A percentile compares a stretch with the other conserved stretches of the same genome.
Evolutionary conservation across 1,140 invertebrate genomes (phyloP).

Genomic region (Ceratoteleas bidentatus): DNA sequence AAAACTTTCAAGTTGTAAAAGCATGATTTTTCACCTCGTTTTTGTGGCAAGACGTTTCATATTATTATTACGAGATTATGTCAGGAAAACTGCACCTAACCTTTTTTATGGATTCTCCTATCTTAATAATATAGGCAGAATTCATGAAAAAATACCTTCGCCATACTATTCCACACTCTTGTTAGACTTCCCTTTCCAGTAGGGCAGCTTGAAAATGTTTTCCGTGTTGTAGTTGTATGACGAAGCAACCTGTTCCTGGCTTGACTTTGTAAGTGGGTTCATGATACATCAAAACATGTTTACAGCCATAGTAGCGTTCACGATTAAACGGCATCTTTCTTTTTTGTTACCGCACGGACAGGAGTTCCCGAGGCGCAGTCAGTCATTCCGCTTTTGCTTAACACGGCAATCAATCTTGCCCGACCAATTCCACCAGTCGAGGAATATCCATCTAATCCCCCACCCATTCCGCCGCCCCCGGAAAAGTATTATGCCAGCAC

Average conservation of each 20-base stretch:
- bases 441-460: constrained; percentile 85
- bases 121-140: too few relatives aligned
- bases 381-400: constrained; percentile 77
- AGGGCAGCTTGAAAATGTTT: too few relatives aligned
- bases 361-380: constrained; percentile 74
- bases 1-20: too few relatives aligned
- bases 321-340: constrained; percentile 47
- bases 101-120: too few relatives aligned
- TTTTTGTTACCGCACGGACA: constrained; percentile 60
- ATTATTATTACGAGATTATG: too few relatives aligned
- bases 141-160: too few relatives aligned
- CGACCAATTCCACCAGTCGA: constrained; percentile 81
- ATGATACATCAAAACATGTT: constrained; percentile 6
- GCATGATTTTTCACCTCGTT: too few relatives aligned
- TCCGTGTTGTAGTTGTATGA: neutral
- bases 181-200: too few relatives aligned
- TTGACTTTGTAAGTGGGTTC: neutral
- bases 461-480: constrained; percentile 86
- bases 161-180: too few relatives aligned
- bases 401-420: constrained; percentile 78
- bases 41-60: too few relatives aligned
- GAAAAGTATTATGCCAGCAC: constrained; percentile 89
- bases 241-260: neutral
- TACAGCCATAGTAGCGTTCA: constrained; percentile 3
- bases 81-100: too few relatives aligned